Base-by-base conservation (phyloP, 2,888 invertebrate genomes). In the Laspeyria flexula region DNA sequence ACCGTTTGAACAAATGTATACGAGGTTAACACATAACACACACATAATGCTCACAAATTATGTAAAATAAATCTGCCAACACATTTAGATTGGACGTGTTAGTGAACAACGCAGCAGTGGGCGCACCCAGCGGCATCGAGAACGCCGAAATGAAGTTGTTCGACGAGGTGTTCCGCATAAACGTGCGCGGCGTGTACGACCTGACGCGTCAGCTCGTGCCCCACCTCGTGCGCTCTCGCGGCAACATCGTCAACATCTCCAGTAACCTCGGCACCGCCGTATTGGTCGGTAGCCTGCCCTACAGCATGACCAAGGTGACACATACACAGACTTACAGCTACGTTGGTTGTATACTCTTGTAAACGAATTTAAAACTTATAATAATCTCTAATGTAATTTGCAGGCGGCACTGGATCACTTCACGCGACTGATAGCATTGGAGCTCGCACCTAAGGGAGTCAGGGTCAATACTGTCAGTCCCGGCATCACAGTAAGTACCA, bases 201-300 rank as follows among this genome's bases (percentile, higher is more conserved):
- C 76, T 96, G 55, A 95, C 95, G 1, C 93, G 94, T 91, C 80
- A 95, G 49, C 94, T 95, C 34, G 93, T 94, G 0, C 95, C 96
- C 0, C 90, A 95, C 73, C 86, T 96, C n/a, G 85, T 94, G 11
- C 79, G 88, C 65, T 81, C 92, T 0, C 93, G 94, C 71, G 95
- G 96, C 5, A 94, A 93, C 57, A 93, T 96, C 60, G 95, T 96
- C 1, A 96, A 96, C 77, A 94, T 96, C 0, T 96, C 96, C 34
- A 95, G 96, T 75, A 94, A 96, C 1, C 92, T 66, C 0, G 79
- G 42, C 0, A 88, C 96, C 9, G 89, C 96, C 72, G 94, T 97
- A 53, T 96, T 96, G 73, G 94, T 97, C 1, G 96, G 96, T 9
- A 95, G 97, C 1, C 82, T 98, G 55, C 96, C 97, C 0, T 99